A percentile compares a stretch with the other conserved stretches of the same genome.
Conservation (phyloP, 2,113 vertebrate genomes). For the Numida meleagris region DNA sequence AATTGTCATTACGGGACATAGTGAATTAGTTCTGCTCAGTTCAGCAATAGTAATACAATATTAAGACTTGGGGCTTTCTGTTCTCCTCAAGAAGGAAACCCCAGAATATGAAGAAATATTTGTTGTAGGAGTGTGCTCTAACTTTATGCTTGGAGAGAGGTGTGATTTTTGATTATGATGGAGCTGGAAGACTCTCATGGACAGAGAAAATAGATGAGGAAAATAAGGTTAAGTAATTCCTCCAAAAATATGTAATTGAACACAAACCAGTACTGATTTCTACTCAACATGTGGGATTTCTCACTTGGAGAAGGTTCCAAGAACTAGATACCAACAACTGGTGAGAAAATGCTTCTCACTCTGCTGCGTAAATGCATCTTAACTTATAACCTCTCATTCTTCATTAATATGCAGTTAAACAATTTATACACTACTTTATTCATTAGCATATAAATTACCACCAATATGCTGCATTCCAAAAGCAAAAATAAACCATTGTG, state of each 20-base stretch:
- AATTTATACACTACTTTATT: constrained; percentile 34
- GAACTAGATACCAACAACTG: neutral
- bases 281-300: neutral
- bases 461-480: constrained; percentile 21
- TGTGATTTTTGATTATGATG: too few relatives aligned
- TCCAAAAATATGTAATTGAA: neutral
- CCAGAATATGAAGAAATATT: neutral
- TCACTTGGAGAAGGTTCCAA: neutral
- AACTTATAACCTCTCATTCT: neutral
- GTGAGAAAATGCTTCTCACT: neutral
- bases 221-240: neutral
- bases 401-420: constrained; percentile 22
- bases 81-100: neutral
- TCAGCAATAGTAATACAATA: neutral
- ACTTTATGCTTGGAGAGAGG: neutral
- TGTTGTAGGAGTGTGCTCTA: neutral
- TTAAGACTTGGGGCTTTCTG: neutral
- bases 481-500: constrained; percentile 4
- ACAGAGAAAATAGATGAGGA: neutral
- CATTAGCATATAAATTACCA: constrained; percentile 54
- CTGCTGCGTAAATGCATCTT: neutral
- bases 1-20: constrained; percentile 1
- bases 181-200: neutral
- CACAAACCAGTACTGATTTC: neutral
- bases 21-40: constrained; percentile 8